phyloP scores from a whole-genome alignment of 2,888 invertebrate genomes.

The Eilema sororculum region DNA sequence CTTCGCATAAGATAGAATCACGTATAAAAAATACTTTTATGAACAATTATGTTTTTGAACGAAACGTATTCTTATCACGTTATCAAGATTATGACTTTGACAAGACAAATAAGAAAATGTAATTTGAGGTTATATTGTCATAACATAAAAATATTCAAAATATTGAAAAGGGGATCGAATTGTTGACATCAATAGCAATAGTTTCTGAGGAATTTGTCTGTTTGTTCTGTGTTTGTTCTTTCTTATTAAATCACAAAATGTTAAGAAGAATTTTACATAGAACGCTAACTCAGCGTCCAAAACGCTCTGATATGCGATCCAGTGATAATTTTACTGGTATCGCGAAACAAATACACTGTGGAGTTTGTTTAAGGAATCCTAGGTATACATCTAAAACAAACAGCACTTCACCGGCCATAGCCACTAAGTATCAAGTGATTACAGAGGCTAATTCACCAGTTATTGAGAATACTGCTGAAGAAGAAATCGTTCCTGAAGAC shows the following conservation, averaged over 20 bases:
- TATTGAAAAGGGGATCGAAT: neutral
- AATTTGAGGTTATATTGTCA: constrained; percentile 16
- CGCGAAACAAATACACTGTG: constrained; percentile 71
- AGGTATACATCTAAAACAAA: constrained; percentile 73
- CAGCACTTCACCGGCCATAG: constrained; percentile 79
- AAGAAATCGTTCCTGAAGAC: constrained; percentile 83
- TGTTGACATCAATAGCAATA: neutral
- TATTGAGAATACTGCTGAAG: constrained; percentile 92
- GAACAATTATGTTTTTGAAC: neutral
- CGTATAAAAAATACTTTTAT: too few species aligned
- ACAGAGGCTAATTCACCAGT: constrained; percentile 90
- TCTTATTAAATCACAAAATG: constrained; percentile 38
- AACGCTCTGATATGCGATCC: constrained; percentile 35
- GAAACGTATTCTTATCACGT: neutral
- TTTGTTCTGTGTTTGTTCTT: neutral
- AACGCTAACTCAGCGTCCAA: constrained; percentile 34
- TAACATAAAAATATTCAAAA: neutral
- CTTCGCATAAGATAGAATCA: too few species aligned
- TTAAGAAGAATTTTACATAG: constrained; percentile 50
- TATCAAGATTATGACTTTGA: neutral
- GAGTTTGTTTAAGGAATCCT: constrained; percentile 72
- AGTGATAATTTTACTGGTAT: constrained; percentile 53
- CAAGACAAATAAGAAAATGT: neutral
- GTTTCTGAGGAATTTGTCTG: neutral
- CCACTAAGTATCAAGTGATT: constrained; percentile 90